A percentile compares a stretch with the other conserved stretches of the same genome.
These are phyloP conservation scores for Mormoops blainvillei DNA, from an alignment of 2,113 vertebrate species.

Conservation along the genomic window DNA sequence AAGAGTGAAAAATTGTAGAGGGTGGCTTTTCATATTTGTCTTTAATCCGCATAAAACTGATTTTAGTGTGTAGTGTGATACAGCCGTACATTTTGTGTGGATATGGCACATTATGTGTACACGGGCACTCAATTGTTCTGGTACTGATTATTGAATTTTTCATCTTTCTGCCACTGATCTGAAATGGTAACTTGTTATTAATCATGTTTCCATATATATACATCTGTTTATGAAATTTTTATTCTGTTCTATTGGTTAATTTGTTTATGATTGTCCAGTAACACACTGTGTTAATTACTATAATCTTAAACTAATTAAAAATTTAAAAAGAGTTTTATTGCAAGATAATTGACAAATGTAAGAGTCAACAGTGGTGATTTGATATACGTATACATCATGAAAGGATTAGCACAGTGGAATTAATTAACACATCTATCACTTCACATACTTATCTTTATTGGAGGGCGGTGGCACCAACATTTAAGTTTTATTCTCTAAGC, in stretches of 20 bases:
- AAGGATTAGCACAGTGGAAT: neutral
- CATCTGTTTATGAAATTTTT: neutral
- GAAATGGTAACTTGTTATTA: neutral
- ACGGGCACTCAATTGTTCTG: neutral
- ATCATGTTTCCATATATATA: neutral
- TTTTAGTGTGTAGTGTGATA: neutral
- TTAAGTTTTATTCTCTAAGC: neutral
- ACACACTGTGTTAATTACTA: neutral
- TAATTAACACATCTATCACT: neutral
- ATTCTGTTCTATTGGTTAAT: neutral
- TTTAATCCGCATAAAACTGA: neutral
- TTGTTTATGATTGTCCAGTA: neutral
- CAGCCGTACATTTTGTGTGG: neutral
- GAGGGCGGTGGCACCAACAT: neutral
- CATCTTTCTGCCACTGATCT: neutral
- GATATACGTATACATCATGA: neutral
- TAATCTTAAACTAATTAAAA: neutral
- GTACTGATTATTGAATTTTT: neutral
- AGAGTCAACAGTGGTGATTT: neutral
- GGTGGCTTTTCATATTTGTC: neutral
- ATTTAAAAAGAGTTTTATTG: neutral
- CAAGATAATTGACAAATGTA: neutral
- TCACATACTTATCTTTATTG: neutral
- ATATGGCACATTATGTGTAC: neutral
- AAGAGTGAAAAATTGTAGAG: neutral